These are phyloP conservation scores for Macrotrachela quadricornifera DNA, from an alignment of 1,140 invertebrate species.

Conservation along the genomic window DNA sequence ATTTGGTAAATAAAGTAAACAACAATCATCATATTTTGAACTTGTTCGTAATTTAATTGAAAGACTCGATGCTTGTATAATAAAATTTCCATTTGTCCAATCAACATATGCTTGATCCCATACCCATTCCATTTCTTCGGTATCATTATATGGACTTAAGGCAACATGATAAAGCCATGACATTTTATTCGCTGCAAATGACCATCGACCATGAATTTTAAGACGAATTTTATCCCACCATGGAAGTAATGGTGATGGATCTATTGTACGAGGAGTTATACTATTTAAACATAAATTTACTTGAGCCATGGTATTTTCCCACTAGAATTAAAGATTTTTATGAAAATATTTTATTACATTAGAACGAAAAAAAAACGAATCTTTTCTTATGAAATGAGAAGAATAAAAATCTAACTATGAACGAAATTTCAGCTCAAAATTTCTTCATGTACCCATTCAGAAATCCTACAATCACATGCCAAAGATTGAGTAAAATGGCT, in stretches of 20 bases:
- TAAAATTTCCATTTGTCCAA: slow-evolving; percentile 50
- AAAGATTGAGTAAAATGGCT: no score
- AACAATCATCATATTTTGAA: slow-evolving; percentile 91
- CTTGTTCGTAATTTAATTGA: slow-evolving; percentile 74
- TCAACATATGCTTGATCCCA: slow-evolving; percentile 76
- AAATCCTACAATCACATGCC: no score
- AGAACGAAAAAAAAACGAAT: no score
- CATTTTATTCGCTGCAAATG: slow-evolving; percentile 62
- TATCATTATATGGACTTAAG: slow-evolving; percentile 89
- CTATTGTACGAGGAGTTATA: slow-evolving; percentile 63
- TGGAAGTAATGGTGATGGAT: slow-evolving; percentile 72
- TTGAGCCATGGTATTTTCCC: slow-evolving; percentile 90
- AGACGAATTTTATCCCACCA: slow-evolving; percentile 94
- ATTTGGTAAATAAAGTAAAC: slow-evolving; percentile 66
- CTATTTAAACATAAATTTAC: slow-evolving; percentile 57
- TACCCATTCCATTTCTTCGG: slow-evolving; percentile 87
- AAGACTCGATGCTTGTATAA: slow-evolving; percentile 49
- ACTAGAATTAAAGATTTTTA: slow-evolving; percentile 38
- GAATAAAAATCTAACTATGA: no score
- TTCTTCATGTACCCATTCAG: no score
- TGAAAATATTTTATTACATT: no score
- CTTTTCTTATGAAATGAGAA: no score
- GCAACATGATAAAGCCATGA: slow-evolving; percentile 70
- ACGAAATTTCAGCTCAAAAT: no score
- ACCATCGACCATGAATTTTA: slow-evolving; percentile 70